phyloP scores from a whole-genome alignment of 2,888 invertebrate species.

The Netelia inedita region DNA sequence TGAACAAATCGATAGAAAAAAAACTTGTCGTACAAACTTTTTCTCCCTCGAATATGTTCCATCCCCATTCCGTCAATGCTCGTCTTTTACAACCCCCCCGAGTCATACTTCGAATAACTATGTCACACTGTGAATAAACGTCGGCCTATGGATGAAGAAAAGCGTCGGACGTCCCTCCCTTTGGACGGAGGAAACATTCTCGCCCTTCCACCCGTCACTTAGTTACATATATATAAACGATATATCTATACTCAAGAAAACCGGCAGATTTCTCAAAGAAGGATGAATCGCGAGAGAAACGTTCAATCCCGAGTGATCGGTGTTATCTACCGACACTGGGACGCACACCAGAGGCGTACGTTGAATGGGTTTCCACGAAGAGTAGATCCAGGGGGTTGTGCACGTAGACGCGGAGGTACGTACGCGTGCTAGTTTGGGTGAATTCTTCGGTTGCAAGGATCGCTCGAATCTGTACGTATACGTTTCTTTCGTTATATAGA shows the following conservation, averaged over 20 bases:
- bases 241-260: conserved; percentile 39
- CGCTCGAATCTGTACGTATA: background rate
- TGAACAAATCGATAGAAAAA: too few relatives aligned
- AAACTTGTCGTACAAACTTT: background rate
- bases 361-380: conserved; percentile 64
- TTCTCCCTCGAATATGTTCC: background rate
- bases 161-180: conserved; percentile 58
- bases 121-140: conserved; percentile 13
- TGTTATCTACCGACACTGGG: conserved; percentile 70
- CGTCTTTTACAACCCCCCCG: background rate
- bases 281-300: conserved; percentile 84
- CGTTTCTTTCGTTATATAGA: background rate
- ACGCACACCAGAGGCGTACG: conserved; percentile 56
- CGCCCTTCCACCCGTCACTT: conserved; percentile 5
- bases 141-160: conserved; percentile 15
- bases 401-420: background rate
- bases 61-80: background rate
- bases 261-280: conserved; percentile 76
- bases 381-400: conserved; percentile 27
- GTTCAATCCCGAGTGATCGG: conserved; percentile 84
- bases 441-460: conserved; percentile 31
- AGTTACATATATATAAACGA: background rate
- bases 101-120: conserved; percentile 31
- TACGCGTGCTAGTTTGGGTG: conserved; percentile 11
- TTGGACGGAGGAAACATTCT: conserved; percentile 50